phyloP scores from a whole-genome alignment of 2,797 vertebrate genomes.

The Pangasius macronema region DNA sequence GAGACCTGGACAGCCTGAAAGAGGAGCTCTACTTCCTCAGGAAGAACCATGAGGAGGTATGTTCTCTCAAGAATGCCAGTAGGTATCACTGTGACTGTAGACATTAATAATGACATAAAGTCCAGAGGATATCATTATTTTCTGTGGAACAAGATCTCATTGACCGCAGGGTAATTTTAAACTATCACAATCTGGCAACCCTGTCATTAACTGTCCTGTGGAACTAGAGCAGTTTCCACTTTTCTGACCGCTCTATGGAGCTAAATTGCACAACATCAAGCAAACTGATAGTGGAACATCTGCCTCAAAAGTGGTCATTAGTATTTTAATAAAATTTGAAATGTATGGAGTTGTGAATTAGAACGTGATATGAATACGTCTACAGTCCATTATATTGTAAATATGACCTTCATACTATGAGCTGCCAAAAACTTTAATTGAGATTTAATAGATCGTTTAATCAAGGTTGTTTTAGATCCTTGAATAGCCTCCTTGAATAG shows the following conservation, averaged over 20 bases:
- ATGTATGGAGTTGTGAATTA: neutral
- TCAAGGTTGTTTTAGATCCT: too few species aligned
- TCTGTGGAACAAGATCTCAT: neutral
- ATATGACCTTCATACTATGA: too few species aligned
- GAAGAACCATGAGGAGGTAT: constrained; percentile 82
- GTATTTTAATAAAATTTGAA: neutral
- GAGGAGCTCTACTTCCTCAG: constrained; percentile 81
- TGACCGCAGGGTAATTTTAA: neutral
- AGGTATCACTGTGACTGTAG: neutral
- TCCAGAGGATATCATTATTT: neutral
- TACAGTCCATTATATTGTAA: too few species aligned
- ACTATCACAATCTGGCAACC: neutral
- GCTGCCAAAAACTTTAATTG: too few species aligned
- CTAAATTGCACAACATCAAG: neutral
- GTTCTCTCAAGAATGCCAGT: neutral
- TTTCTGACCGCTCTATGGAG: neutral
- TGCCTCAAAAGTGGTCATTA: neutral
- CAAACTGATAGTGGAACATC: neutral
- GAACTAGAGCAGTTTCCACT: too few species aligned
- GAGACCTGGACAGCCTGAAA: constrained; percentile 81
- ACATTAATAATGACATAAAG: neutral
- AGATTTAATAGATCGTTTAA: too few species aligned
- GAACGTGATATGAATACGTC: too few species aligned
- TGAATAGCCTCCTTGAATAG: too few species aligned
- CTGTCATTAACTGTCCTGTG: neutral